Percentiles rank a stretch among this genome's conserved stretches.
phyloP scores from a whole-genome alignment of 2,888 invertebrate species.

The Tinea trinotella region DNA sequence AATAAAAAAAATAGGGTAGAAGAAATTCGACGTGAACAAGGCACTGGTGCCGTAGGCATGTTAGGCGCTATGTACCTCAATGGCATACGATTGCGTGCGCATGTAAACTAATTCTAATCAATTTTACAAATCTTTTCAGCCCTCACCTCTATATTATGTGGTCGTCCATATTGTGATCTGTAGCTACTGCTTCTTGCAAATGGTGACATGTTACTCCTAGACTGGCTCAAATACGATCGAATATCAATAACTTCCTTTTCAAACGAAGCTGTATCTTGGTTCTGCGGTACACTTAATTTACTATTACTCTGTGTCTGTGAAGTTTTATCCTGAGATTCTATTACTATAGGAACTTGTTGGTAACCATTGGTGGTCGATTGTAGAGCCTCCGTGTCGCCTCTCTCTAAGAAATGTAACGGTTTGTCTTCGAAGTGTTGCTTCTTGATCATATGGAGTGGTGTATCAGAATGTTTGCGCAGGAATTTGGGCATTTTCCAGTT shows the following conservation, averaged over 20 bases:
- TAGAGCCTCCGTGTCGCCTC: constrained; percentile 38
- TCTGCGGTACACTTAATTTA: constrained; percentile 61
- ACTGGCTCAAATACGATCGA: constrained; percentile 81
- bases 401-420: constrained; percentile 45
- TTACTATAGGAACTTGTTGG: constrained; percentile 77
- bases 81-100: too few species aligned
- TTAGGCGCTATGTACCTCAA: too few species aligned
- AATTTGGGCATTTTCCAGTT: constrained; percentile 81
- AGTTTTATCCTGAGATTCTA: constrained; percentile 66
- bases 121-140: too few species aligned
- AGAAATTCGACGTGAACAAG: too few species aligned
- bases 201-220: constrained; percentile 79
- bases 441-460: constrained; percentile 58
- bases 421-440: constrained; percentile 54
- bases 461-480: constrained; percentile 74
- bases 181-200: constrained; percentile 81
- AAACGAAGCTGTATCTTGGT: constrained; percentile 63
- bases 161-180: constrained; percentile 77
- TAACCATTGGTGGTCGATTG: constrained; percentile 63
- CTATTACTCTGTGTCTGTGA: constrained; percentile 40
- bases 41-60: too few species aligned
- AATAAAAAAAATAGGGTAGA: too few species aligned
- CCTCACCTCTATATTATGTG: constrained; percentile 65
- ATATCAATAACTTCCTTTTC: constrained; percentile 79
- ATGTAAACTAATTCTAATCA: too few species aligned